These are phyloP conservation scores for Dendrolimus pini DNA, from an alignment of 2,888 invertebrate genomes.

Conservation along the genomic window DNA sequence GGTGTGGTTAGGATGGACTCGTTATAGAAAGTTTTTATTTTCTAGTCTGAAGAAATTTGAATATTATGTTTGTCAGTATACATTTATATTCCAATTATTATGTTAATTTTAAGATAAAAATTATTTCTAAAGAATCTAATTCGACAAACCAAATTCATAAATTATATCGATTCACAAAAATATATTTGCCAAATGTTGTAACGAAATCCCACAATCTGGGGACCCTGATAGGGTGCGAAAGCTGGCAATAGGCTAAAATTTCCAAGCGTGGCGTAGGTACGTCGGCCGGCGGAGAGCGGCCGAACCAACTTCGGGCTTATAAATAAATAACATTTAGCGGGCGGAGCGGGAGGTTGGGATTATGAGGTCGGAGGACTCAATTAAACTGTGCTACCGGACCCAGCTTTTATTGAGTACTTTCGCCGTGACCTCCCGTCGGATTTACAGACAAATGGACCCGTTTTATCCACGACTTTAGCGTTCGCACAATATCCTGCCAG, in stretches of 20 bases:
- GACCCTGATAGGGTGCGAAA: too few species aligned
- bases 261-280: conserved; percentile 39
- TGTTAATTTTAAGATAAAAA: too few species aligned
- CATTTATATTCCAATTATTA: too few species aligned
- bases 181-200: too few species aligned
- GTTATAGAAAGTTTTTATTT: too few species aligned
- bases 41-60: too few species aligned
- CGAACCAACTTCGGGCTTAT: conserved; percentile 57
- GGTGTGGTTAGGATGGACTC: too few species aligned
- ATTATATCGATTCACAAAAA: too few species aligned
- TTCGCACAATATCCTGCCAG: conserved; percentile 38
- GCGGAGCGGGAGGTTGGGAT: conserved; percentile 59
- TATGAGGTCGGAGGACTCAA: conserved; percentile 75
- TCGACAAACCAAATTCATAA: too few species aligned
- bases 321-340: conserved; percentile 67
- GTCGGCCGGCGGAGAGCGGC: conserved; percentile 28
- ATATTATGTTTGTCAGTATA: too few species aligned
- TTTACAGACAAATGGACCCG: conserved; percentile 66
- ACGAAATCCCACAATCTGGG: too few species aligned
- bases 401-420: conserved; percentile 71
- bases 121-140: too few species aligned
- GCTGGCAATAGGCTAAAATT: conserved; percentile 45
- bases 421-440: conserved; percentile 66
- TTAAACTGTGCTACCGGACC: conserved; percentile 72
- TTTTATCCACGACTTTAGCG: conserved; percentile 48